These are phyloP conservation scores for Tetragonula carbonaria DNA, from an alignment of 2,888 invertebrate species.

Conservation along the genomic window DNA sequence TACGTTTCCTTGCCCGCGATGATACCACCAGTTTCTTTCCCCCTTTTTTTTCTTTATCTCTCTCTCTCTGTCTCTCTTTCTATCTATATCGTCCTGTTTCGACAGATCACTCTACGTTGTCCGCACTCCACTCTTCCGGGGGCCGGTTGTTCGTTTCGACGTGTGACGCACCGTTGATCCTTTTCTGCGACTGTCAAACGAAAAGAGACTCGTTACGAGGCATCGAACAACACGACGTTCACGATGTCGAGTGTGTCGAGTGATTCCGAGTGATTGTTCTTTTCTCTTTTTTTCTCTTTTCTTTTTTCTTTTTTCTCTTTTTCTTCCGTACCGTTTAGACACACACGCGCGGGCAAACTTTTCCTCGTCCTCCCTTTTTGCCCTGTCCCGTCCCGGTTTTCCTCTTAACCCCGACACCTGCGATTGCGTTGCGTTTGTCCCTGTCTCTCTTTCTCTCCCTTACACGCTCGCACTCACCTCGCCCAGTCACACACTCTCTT, in stretches of 20 bases:
- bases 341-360: constrained; percentile 30
- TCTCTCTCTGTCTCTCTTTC: neutral
- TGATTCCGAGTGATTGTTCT: neutral
- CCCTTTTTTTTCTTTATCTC: neutral
- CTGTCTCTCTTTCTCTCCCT: neutral
- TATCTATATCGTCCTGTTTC: constrained; percentile 3
- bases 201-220: constrained; percentile 41
- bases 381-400: constrained; percentile 7
- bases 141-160: constrained; percentile 28
- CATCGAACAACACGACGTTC: constrained; percentile 4
- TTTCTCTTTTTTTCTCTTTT: neutral
- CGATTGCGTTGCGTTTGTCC: constrained; percentile 8
- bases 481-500: constrained; percentile 11
- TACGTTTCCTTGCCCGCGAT: constrained; percentile 13
- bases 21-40: constrained; percentile 11
- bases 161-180: constrained; percentile 26
- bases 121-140: constrained; percentile 17
- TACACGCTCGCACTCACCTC: constrained; percentile 19
- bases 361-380: neutral
- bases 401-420: constrained; percentile 27
- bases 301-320: neutral
- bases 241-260: neutral
- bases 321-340: neutral
- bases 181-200: constrained; percentile 32
- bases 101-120: constrained; percentile 15